Evolutionary conservation across 2,797 vertebrate genomes (phyloP).

Genomic region (Epinephelus coioides): DNA sequence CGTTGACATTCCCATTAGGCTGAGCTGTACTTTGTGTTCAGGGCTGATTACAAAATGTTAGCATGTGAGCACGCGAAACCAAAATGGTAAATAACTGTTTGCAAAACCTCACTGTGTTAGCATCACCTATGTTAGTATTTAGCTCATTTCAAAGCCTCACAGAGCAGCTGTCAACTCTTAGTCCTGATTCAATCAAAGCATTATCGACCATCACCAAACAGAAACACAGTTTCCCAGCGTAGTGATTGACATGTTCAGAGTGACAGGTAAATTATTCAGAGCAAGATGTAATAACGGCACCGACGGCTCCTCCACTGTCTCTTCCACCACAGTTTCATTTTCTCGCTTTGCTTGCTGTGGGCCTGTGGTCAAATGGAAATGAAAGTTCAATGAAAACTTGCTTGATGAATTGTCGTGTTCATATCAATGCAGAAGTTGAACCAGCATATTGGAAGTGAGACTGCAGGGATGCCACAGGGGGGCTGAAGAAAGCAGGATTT

Average conservation of each 20-base stretch:
- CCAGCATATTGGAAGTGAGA: conserved; percentile 54
- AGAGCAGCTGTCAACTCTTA: not conserved
- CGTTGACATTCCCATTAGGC: no score
- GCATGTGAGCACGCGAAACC: not conserved
- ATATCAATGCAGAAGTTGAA: conserved; percentile 43
- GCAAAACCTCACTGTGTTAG: not conserved
- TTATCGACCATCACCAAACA: not conserved
- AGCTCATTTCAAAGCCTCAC: not conserved
- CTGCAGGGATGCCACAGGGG: conserved; percentile 19
- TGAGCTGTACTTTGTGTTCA: no score
- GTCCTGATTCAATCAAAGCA: conserved; percentile 24
- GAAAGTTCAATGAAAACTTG: conserved; percentile 59
- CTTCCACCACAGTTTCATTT: conserved; percentile 48
- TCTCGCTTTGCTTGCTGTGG: conserved; percentile 35
- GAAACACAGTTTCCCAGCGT: conserved; percentile 20
- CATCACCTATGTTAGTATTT: not conserved
- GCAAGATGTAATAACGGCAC: conserved; percentile 56
- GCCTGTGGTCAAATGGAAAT: conserved; percentile 65
- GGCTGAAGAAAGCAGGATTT: conserved; percentile 17
- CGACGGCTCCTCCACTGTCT: conserved; percentile 26
- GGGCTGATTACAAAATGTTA: no score
- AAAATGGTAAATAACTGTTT: not conserved
- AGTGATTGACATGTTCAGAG: conserved; percentile 35
- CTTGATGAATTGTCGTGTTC: conserved; percentile 61
- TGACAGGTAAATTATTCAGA: conserved; percentile 58